Percentiles rank a stretch among this genome's conserved stretches.
Evolutionary conservation across 2,888 invertebrate species (phyloP).

Genomic region (Diachrysia chrysitis): DNA sequence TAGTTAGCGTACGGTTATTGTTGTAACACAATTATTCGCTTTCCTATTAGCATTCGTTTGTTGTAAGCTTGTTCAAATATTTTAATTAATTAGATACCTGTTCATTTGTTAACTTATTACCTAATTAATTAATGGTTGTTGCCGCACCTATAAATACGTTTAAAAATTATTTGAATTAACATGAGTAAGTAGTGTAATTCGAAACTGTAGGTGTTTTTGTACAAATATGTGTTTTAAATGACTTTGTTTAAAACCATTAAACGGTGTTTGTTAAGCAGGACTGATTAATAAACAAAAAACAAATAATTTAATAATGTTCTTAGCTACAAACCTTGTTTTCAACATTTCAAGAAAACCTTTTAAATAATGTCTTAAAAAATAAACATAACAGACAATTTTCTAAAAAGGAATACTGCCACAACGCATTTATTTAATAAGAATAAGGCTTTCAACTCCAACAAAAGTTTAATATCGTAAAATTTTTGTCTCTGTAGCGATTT

Average conservation of each 20-base stretch:
- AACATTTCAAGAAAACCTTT: neutral
- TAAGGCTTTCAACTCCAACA: constrained; percentile 35
- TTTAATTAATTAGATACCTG: constrained; percentile 29
- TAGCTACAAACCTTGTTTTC: neutral
- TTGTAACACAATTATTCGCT: constrained; percentile 25
- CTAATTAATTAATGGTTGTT: constrained; percentile 17
- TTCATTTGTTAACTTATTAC: constrained; percentile 15
- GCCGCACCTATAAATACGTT: neutral
- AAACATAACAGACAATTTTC: neutral
- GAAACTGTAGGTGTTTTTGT: neutral
- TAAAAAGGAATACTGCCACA: constrained; percentile 20
- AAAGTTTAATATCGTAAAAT: constrained; percentile 38
- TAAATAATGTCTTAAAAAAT: too few relatives aligned
- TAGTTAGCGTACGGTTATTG: neutral
- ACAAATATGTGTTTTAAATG: neutral
- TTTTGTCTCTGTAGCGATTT: constrained; percentile 32
- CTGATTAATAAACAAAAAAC: neutral
- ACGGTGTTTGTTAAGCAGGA: neutral
- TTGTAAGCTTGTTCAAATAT: constrained; percentile 13
- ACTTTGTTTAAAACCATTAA: neutral
- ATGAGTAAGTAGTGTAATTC: neutral
- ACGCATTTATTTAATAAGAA: constrained; percentile 31
- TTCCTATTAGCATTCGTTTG: constrained; percentile 21
- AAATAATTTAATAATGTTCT: neutral
- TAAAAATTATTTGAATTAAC: neutral